Percentiles rank a stretch among this genome's conserved stretches.
phyloP scores from a whole-genome alignment of 1,140 invertebrate genomes.

The Aphelenchoides fujianensis region DNA sequence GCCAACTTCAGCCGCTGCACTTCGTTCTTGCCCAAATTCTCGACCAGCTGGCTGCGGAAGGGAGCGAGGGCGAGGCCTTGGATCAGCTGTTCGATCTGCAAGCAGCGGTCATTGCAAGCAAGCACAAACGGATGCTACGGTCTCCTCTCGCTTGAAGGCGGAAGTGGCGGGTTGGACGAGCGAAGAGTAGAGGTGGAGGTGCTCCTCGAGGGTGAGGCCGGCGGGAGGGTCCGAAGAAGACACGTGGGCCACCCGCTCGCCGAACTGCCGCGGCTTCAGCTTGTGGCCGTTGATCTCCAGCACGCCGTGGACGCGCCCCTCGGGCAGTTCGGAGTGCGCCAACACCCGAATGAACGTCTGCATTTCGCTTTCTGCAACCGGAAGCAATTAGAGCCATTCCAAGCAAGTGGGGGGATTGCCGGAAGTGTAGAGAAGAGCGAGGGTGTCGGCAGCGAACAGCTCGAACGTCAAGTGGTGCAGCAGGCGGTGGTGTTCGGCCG shows the following conservation, averaged over 20 bases:
- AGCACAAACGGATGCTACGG: no score
- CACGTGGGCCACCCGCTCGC: constrained; percentile 69
- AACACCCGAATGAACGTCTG: constrained; percentile 77
- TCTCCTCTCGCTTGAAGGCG: constrained; percentile 66
- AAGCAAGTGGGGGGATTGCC: constrained; percentile 43
- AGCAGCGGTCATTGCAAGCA: constrained; percentile 11
- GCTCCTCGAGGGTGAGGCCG: constrained; percentile 77
- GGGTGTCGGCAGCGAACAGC: constrained; percentile 80
- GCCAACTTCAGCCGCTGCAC: constrained; percentile 78
- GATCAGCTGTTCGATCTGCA: constrained; percentile 77
- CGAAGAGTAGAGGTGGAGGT: constrained; percentile 75
- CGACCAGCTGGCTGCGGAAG: constrained; percentile 75
- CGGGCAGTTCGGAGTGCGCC: constrained; percentile 68
- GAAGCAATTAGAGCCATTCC: no score
- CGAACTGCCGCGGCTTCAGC: constrained; percentile 71
- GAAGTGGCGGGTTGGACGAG: constrained; percentile 67
- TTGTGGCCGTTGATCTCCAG: constrained; percentile 81
- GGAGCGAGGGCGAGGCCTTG: constrained; percentile 83
- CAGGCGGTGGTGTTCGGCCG: background rate
- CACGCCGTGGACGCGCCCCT: constrained; percentile 71
- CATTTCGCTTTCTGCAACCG: constrained; percentile 70
- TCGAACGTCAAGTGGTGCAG: constrained; percentile 70
- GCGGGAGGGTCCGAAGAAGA: constrained; percentile 69
- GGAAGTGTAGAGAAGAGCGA: constrained; percentile 80
- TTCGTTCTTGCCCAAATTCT: constrained; percentile 78